These are phyloP conservation scores for Eupithecia pulchellata DNA, from an alignment of 2,888 invertebrate genomes.

Conservation along the genomic window DNA sequence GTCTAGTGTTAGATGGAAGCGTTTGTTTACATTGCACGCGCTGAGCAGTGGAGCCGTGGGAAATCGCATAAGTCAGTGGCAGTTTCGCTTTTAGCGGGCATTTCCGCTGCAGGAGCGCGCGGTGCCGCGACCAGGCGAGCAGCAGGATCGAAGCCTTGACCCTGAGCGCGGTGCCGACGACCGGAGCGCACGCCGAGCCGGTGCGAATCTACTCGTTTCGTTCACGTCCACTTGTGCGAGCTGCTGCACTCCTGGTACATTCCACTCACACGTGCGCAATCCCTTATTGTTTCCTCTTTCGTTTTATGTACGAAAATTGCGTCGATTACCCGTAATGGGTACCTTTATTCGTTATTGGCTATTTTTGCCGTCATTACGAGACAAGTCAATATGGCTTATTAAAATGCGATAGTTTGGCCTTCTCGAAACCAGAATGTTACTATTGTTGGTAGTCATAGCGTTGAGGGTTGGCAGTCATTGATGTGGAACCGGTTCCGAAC, in stretches of 20 bases:
- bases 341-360: constrained; percentile 35
- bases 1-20: constrained; percentile 40
- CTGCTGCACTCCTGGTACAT: constrained; percentile 77
- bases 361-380: constrained; percentile 33
- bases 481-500: constrained; percentile 82
- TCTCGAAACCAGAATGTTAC: constrained; percentile 26
- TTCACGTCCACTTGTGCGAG: constrained; percentile 55
- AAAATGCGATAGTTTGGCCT: constrained; percentile 29
- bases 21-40: constrained; percentile 41
- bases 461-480: constrained; percentile 77
- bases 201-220: constrained; percentile 66
- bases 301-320: constrained; percentile 57
- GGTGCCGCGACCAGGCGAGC: constrained; percentile 66
- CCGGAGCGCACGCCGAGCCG: constrained; percentile 81
- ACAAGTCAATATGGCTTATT: constrained; percentile 35
- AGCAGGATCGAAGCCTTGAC: constrained; percentile 83
- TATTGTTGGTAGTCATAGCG: constrained; percentile 40
- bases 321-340: constrained; percentile 55
- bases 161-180: constrained; percentile 84
- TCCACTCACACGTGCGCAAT: constrained; percentile 73
- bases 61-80: constrained; percentile 55
- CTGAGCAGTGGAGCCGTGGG: constrained; percentile 52
- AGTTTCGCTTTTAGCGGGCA: constrained; percentile 76
- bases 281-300: constrained; percentile 75
- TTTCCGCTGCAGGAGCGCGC: constrained; percentile 67